These are phyloP conservation scores for Lindbergichthys nudifrons DNA, from an alignment of 2,797 vertebrate genomes.

Conservation along the genomic window DNA sequence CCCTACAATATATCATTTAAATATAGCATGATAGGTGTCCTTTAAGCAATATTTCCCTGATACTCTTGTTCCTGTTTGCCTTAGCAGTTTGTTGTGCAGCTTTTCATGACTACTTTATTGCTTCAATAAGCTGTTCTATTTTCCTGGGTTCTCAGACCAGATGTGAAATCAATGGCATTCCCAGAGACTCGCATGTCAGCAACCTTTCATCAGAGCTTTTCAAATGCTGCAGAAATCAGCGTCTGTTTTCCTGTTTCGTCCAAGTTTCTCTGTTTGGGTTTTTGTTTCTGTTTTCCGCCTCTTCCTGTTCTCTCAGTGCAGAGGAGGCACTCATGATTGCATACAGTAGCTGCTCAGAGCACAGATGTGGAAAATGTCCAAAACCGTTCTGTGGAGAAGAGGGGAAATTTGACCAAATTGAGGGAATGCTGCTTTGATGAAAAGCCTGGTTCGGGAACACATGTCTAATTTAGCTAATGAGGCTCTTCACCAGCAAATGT, in stretches of 20 bases:
- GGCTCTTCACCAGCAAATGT: conserved; percentile 48
- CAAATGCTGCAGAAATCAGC: conserved; percentile 13
- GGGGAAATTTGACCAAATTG: conserved; percentile 50
- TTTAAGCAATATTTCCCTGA: neutral
- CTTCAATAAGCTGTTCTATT: neutral
- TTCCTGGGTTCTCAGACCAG: conserved; percentile 18
- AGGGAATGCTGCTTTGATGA: conserved; percentile 58
- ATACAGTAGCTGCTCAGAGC: conserved; percentile 10
- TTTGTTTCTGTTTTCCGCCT: conserved; percentile 10
- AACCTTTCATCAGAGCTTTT: conserved; percentile 38
- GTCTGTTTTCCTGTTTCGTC: conserved; percentile 6
- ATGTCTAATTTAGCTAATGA: conserved; percentile 65
- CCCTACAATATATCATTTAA: too few relatives aligned
- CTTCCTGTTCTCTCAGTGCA: conserved; percentile 2
- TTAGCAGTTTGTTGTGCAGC: neutral
- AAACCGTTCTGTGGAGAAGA: conserved; percentile 41
- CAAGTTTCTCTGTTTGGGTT: conserved; percentile 22
- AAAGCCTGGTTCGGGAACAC: conserved; percentile 51
- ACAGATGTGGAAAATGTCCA: conserved; percentile 53
- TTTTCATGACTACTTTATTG: neutral
- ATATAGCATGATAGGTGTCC: too few relatives aligned
- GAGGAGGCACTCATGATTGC: conserved; percentile 32
- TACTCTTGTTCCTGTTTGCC: neutral
- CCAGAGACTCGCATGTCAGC: conserved; percentile 14
- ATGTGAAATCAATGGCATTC: conserved; percentile 42